Conservation (phyloP, 2,888 invertebrate genomes). For the Parochlus steinenii region DNA sequence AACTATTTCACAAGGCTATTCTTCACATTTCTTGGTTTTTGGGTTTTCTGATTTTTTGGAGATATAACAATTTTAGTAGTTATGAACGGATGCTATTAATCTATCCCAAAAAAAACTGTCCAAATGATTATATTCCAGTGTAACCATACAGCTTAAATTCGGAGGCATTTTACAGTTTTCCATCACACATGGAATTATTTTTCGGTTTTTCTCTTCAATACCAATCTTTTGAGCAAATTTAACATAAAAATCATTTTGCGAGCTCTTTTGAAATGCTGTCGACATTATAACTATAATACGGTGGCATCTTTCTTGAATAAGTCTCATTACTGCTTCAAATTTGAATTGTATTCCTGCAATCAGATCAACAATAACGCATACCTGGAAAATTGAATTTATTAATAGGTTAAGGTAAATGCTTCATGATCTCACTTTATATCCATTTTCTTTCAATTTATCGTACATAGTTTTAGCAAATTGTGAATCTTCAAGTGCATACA, state of each 20-base stretch:
- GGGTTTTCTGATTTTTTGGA: too few species aligned
- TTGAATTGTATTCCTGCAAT: slow-evolving; percentile 51
- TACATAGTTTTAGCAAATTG: slow-evolving; percentile 50
- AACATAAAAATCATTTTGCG: slow-evolving; percentile 59
- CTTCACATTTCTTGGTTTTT: too few species aligned
- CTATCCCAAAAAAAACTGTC: too few species aligned
- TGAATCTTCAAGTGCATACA: slow-evolving; percentile 57
- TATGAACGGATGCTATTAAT: too few species aligned
- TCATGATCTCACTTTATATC: slow-evolving; percentile 39
- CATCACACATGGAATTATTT: slow-evolving; percentile 57
- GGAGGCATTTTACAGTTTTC: slow-evolving; percentile 45
- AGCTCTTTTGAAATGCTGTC: slow-evolving; percentile 53
- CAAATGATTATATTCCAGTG: too few species aligned
- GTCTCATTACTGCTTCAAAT: slow-evolving; percentile 50
- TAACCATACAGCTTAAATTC: too few species aligned
- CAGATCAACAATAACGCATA: too few species aligned
- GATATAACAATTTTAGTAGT: too few species aligned
- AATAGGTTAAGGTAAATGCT: too few species aligned
- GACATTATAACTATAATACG: slow-evolving; percentile 66
- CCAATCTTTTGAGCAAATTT: slow-evolving; percentile 65
- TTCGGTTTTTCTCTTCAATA: slow-evolving; percentile 44
- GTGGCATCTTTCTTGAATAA: slow-evolving; percentile 62
- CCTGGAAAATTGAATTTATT: too few species aligned
- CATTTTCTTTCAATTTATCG: slow-evolving; percentile 43
- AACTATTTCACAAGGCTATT: too few species aligned